Evolutionary conservation across 2,888 invertebrate species (phyloP), one percentile per base, ranked within the genome.

Genomic region (Rhaphigaster nebulosa): DNA sequence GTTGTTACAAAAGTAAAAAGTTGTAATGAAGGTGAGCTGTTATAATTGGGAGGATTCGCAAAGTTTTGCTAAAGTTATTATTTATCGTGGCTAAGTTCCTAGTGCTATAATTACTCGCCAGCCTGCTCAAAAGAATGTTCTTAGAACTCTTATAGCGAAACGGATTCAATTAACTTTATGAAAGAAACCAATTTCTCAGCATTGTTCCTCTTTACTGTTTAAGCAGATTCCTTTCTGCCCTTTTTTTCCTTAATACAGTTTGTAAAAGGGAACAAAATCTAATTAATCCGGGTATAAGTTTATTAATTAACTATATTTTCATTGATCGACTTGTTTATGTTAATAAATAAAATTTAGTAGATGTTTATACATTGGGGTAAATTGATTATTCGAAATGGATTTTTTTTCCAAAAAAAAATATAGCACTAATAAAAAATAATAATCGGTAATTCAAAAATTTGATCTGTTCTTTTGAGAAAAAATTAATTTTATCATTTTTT

Each of bases 161-260:
- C 29, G 65, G 65, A 65, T 65, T 65, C 65, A 65, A 65, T 65
- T 29, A n/a, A 65, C 65, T 65, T 65, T 65, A 65, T 65, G 65
- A 65, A 65, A 65, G 65, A 65, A 65, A 65, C 29, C 29, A 65
- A 65, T 65, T 65, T 65, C 65, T 65, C 65, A 65, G 65, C 29
- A 29, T 65, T 65, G 65, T 65, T 65, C 65, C 65, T 29, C 65
- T 65, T 65, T 65, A 15, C 29, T 29, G 29, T 65, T 65, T 65
- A 29, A 65, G 65, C 26, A 13, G 29, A 15, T 4, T 29, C 29
- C 15, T 65, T 65, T 0, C 15, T 65, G 13, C 13, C 1, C 0
- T n/a, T 65, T 29, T n/a, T 65, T 15, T 20, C 20, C n/a, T 60
- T 60, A 60, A 60, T 6, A 26, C 60, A n/a, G 26, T 60, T 60